These are phyloP conservation scores for Pachyuromys duprasi DNA, from an alignment of 2,797 vertebrate species.

Conservation along the genomic window DNA sequence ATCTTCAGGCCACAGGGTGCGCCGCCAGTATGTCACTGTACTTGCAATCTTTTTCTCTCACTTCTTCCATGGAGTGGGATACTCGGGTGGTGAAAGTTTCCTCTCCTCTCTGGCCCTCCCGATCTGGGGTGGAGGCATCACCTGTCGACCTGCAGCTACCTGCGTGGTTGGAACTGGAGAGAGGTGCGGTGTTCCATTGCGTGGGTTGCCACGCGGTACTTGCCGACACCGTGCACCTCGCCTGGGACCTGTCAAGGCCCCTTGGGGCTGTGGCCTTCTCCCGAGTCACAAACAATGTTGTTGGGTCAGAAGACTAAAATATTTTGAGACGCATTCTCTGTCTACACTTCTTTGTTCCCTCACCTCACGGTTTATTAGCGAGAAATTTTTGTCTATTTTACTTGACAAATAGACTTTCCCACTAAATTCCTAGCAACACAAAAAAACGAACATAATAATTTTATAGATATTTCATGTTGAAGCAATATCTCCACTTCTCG, in stretches of 20 bases:
- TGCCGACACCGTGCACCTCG: slow-evolving; percentile 90
- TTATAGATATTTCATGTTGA: background rate
- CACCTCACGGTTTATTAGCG: background rate
- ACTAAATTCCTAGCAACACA: background rate
- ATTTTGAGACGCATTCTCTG: background rate
- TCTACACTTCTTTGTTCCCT: background rate
- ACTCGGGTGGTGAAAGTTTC: slow-evolving; percentile 53
- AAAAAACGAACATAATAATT: background rate
- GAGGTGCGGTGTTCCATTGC: slow-evolving; percentile 89
- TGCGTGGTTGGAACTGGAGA: slow-evolving; percentile 6
- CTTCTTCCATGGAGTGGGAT: slow-evolving; percentile 67
- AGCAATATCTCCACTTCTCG: too few relatives aligned
- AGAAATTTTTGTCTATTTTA: background rate
- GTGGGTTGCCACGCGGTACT: slow-evolving; percentile 88
- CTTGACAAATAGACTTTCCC: background rate
- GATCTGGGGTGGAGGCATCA: fast-evolving
- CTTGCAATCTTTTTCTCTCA: background rate
- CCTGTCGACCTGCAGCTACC: fast-evolving
- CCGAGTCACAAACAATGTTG: too few relatives aligned
- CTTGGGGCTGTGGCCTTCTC: slow-evolving; percentile 87
- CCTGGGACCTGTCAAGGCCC: slow-evolving; percentile 85
- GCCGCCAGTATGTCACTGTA: too few relatives aligned
- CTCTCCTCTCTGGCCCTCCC: background rate
- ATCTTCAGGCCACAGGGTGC: too few relatives aligned
- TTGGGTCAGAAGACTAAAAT: background rate